Percentiles rank a stretch among this genome's conserved stretches.
Evolutionary conservation across 2,888 invertebrate genomes (phyloP).

Genomic region (Psylliodes chrysocephalus): DNA sequence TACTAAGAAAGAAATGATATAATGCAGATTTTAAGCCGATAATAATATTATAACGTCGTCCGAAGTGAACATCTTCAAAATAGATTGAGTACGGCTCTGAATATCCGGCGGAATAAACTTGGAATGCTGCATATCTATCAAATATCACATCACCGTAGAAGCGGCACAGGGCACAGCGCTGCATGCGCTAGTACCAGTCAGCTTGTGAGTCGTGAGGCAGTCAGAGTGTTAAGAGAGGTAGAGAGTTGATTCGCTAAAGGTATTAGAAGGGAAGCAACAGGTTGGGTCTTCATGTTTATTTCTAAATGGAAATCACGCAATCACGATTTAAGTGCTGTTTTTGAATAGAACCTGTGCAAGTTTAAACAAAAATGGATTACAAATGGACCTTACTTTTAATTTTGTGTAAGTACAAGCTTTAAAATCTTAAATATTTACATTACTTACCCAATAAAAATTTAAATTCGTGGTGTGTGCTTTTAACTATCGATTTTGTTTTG

Average conservation of each 20-base stretch:
- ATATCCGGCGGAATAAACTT: conserved; percentile 20
- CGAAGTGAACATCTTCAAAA: too few relatives aligned
- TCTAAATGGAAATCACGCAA: background rate
- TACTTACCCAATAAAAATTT: background rate
- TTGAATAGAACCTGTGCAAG: background rate
- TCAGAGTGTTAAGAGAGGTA: too few relatives aligned
- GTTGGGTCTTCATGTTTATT: background rate
- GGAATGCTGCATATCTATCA: conserved; percentile 28
- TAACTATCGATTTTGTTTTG: conserved; percentile 6
- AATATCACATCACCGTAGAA: background rate
- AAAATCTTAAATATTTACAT: background rate
- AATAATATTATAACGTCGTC: too few relatives aligned
- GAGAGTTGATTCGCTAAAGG: background rate
- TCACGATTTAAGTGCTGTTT: conserved; percentile 14
- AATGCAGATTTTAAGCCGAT: too few relatives aligned
- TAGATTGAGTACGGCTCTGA: too few relatives aligned
- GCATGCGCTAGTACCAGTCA: too few relatives aligned
- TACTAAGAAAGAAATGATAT: too few relatives aligned
- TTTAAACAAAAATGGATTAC: conserved; percentile 5
- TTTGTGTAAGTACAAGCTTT: conserved; percentile 16
- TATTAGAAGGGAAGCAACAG: conserved; percentile 21
- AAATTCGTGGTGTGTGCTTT: background rate
- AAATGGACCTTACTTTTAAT: conserved; percentile 8
- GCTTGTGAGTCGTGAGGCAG: too few relatives aligned
- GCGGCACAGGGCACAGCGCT: too few relatives aligned